phyloP scores from a whole-genome alignment of 2,797 vertebrate genomes.

The Sebastes jordani region DNA sequence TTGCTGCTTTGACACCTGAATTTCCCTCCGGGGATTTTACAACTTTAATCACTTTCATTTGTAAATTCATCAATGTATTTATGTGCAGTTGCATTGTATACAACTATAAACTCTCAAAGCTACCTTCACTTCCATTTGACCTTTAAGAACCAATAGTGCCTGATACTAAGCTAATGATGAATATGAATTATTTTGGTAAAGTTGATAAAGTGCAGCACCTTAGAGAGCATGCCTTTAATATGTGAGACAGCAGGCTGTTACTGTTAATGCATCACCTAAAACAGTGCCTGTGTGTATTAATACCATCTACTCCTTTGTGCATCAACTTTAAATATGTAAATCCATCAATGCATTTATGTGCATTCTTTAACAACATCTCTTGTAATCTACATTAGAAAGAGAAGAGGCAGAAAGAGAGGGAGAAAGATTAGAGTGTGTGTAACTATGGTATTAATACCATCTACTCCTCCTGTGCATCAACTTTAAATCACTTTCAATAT shows the following conservation, averaged over 20 bases:
- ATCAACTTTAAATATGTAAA: too few species aligned
- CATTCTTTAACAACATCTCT: too few species aligned
- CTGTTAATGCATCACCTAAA: neutral
- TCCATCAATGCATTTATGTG: too few species aligned
- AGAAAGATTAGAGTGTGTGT: too few species aligned
- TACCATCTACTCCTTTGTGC: too few species aligned
- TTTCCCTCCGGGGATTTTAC: too few species aligned
- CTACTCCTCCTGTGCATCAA: neutral
- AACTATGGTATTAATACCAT: neutral
- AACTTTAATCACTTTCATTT: neutral
- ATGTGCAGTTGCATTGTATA: neutral
- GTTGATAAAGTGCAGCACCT: neutral
- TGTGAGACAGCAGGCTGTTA: neutral
- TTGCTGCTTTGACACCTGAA: too few species aligned
- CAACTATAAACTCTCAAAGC: neutral
- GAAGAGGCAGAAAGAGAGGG: too few species aligned
- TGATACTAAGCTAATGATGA: neutral
- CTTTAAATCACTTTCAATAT: neutral
- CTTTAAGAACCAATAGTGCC: neutral
- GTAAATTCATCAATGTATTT: neutral
- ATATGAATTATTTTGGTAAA: neutral
- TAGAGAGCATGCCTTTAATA: neutral
- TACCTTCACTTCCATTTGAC: neutral
- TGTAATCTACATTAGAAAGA: too few species aligned
- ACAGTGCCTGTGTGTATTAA: neutral